phyloP scores from a whole-genome alignment of 2,888 invertebrate species.

The Salticus scenicus region DNA sequence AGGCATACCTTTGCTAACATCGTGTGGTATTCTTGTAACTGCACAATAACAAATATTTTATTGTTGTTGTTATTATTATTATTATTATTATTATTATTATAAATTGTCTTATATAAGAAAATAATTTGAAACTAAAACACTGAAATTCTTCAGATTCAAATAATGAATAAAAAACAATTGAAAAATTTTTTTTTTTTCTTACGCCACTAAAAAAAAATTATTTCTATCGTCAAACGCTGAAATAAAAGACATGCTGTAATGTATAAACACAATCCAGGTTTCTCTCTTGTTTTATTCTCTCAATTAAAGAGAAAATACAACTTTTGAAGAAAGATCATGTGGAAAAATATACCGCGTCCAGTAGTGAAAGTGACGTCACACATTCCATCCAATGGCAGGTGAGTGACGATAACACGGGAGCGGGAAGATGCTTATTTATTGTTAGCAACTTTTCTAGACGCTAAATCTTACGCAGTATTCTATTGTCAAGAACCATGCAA shows the following conservation, averaged over 20 bases:
- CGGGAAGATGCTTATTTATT: slow-evolving; percentile 54
- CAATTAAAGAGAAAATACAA: slow-evolving; percentile 59
- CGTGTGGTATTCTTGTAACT: too few relatives aligned
- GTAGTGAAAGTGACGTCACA: slow-evolving; percentile 50
- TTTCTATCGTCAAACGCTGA: background rate
- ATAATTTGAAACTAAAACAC: too few relatives aligned
- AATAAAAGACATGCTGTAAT: background rate
- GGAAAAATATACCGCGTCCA: slow-evolving; percentile 38
- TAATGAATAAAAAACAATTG: too few relatives aligned
- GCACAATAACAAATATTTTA: too few relatives aligned
- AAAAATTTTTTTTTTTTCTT: too few relatives aligned
- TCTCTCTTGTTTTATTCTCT: slow-evolving; percentile 56
- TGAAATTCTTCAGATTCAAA: too few relatives aligned
- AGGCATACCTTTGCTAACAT: slow-evolving; percentile 59
- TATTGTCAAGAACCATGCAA: slow-evolving; percentile 26
- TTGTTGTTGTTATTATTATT: too few relatives aligned
- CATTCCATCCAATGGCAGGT: slow-evolving; percentile 26
- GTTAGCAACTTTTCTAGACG: slow-evolving; percentile 21
- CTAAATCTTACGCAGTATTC: background rate
- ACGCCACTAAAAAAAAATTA: too few relatives aligned
- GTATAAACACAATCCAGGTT: slow-evolving; percentile 1
- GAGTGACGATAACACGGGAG: slow-evolving; percentile 38
- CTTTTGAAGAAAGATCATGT: slow-evolving; percentile 35
- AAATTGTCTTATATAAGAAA: too few relatives aligned
- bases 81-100: too few relatives aligned